Percentiles rank a stretch among this genome's conserved stretches.
Evolutionary conservation across 2,113 vertebrate species (phyloP).

Genomic region (Gobio gobio): DNA sequence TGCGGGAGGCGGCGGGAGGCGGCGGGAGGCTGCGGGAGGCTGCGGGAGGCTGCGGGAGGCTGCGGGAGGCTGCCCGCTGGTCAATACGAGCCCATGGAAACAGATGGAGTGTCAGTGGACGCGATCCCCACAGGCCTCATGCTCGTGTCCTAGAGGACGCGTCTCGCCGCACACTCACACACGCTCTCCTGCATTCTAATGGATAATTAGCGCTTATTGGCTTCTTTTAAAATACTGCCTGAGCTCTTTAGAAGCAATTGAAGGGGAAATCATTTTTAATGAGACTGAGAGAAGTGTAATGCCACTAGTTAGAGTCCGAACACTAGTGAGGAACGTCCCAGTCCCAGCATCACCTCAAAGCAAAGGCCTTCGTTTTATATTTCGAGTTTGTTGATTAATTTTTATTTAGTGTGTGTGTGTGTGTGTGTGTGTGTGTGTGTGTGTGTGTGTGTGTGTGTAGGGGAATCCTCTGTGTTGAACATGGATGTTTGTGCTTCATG

Average conservation of each 20-base stretch:
- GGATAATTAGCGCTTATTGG: slow-evolving; percentile 44
- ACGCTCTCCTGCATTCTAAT: neutral
- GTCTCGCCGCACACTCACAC: neutral
- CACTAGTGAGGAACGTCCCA: neutral
- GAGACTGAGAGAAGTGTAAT: slow-evolving; percentile 48
- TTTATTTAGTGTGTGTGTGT: no score
- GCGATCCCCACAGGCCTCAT: neutral
- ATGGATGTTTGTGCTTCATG: neutral
- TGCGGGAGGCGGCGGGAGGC: no score
- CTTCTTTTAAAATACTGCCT: slow-evolving; percentile 23
- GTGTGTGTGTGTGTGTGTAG: no score
- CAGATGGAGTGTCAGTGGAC: neutral
- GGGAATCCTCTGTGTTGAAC: neutral
- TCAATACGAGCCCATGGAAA: neutral
- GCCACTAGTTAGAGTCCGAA: slow-evolving; percentile 29
- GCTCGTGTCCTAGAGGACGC: neutral
- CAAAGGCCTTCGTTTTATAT: no score
- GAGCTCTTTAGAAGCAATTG: slow-evolving; percentile 42
- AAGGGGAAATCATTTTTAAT: slow-evolving; percentile 50
- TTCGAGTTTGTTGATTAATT: no score
- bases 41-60: no score
- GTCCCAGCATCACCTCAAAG: neutral
- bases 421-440: no score
- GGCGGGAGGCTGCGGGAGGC: no score
- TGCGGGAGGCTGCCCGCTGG: neutral